phyloP scores from a whole-genome alignment of 2,113 vertebrate species.

The Chloebia gouldiae region DNA sequence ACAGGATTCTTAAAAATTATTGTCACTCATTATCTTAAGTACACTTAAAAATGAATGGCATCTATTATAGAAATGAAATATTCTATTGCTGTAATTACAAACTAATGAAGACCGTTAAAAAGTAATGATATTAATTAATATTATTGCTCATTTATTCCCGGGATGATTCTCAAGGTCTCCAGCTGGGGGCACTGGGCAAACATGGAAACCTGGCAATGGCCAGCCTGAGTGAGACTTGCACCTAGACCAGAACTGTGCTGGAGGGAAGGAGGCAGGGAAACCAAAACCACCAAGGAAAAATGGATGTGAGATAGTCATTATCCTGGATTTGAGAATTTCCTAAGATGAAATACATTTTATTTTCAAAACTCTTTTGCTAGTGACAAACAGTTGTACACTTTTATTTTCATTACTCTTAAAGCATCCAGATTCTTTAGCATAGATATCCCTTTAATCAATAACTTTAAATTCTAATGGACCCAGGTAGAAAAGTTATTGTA shows the following conservation, averaged over 20 bases:
- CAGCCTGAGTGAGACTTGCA: accelerated
- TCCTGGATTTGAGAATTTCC: background rate
- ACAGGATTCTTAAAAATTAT: background rate
- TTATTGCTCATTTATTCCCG: background rate
- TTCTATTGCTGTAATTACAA: background rate
- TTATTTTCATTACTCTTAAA: background rate
- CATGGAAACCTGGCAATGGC: background rate
- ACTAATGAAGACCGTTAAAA: background rate
- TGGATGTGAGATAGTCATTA: background rate
- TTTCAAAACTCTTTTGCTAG: background rate
- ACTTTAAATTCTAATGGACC: background rate
- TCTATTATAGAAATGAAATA: background rate
- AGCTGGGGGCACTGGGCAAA: constrained; percentile 44
- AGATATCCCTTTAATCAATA: background rate
- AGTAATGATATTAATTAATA: background rate
- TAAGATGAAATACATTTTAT: background rate
- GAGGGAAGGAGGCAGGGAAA: background rate
- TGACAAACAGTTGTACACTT: accelerated
- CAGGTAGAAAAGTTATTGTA: background rate
- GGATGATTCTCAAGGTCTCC: constrained; percentile 21
- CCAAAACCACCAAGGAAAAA: background rate
- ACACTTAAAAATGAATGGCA: background rate
- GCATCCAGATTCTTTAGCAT: background rate
- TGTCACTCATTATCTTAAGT: background rate
- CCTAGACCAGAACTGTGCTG: no score